A percentile compares a stretch with the other conserved stretches of the same genome.
Conservation (phyloP, 2,797 vertebrate species). For the Presbytis comata region DNA sequence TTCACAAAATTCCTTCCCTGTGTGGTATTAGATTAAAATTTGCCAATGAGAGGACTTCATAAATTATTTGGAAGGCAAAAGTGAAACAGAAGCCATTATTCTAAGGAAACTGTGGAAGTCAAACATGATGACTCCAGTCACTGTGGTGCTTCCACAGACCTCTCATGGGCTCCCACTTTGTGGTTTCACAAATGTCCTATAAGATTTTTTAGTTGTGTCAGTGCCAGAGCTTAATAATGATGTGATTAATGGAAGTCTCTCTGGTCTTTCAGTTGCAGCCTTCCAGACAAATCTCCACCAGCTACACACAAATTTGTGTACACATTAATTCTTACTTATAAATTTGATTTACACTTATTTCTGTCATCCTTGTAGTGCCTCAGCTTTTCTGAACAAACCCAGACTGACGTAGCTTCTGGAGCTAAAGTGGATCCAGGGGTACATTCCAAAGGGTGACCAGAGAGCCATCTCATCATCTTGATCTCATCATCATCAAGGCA, state of each 20-base stretch:
- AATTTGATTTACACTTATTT: background rate
- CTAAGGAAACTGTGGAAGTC: background rate
- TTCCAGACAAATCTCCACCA: background rate
- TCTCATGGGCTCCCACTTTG: background rate
- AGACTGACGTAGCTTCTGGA: background rate
- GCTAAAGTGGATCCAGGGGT: background rate
- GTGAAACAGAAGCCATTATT: background rate
- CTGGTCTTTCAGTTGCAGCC: background rate
- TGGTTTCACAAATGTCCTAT: background rate
- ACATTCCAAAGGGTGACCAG: background rate
- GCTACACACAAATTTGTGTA: background rate
- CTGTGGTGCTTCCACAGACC: accelerated
- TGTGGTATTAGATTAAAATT: background rate
- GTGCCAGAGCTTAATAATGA: background rate
- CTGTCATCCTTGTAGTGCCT: background rate
- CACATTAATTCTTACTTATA: background rate
- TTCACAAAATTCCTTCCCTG: background rate
- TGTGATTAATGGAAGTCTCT: background rate
- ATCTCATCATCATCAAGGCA: too few species aligned
- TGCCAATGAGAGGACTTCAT: background rate
- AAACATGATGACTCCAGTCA: background rate
- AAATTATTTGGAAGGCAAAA: background rate
- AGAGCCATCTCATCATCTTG: background rate
- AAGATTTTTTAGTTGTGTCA: background rate
- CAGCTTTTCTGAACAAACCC: background rate